Evolutionary conservation across 1,140 invertebrate species (phyloP).

Genomic region (Brachionus koreanus): DNA sequence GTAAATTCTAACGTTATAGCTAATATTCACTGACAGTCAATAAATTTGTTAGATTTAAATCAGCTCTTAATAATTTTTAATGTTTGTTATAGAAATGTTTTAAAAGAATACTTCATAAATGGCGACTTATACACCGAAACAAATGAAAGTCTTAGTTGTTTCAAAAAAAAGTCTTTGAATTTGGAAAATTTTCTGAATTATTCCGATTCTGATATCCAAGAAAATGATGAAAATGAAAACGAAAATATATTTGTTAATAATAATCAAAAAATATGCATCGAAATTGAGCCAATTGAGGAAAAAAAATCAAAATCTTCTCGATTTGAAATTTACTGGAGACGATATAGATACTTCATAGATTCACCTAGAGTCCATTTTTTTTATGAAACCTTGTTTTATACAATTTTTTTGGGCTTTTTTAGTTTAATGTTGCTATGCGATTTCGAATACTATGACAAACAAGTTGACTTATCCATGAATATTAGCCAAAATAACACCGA

Average conservation of each 20-base stretch:
- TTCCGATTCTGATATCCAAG: neutral
- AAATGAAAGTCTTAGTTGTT: neutral
- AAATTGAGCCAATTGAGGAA: neutral
- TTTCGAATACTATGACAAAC: constrained; percentile 5
- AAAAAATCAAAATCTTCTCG: neutral
- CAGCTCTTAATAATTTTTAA: too few relatives aligned
- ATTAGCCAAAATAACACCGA: neutral
- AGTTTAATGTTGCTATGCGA: constrained; percentile 31
- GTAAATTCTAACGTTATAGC: too few relatives aligned
- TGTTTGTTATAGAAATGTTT: neutral
- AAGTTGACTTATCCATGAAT: neutral
- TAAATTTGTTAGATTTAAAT: too few relatives aligned
- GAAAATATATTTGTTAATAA: neutral
- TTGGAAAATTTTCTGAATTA: neutral
- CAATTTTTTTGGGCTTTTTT: constrained; percentile 24
- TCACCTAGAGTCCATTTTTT: constrained; percentile 40
- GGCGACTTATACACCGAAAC: neutral
- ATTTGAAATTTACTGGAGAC: neutral
- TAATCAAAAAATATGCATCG: neutral
- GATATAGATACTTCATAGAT: constrained; percentile 18
- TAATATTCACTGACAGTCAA: too few relatives aligned
- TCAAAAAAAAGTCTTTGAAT: neutral
- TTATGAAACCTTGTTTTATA: constrained; percentile 32
- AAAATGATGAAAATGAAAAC: neutral
- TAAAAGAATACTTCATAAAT: constrained; percentile 20